A percentile compares a stretch with the other conserved stretches of the same genome.
These are phyloP conservation scores for Nasonia giraulti DNA, from an alignment of 1,140 invertebrate species.

Conservation along the genomic window DNA sequence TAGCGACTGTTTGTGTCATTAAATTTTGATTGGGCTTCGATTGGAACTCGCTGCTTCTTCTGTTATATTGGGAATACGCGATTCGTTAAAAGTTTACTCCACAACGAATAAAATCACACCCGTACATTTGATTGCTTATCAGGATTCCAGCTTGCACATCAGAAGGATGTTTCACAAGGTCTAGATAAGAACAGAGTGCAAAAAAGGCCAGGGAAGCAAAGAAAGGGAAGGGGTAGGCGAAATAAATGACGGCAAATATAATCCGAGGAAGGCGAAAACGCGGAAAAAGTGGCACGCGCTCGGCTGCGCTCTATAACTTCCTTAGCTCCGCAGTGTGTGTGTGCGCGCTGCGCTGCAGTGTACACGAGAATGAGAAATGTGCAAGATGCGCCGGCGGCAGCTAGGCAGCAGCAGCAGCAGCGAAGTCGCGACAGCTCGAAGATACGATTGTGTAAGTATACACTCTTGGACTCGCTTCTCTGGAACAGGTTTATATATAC, in stretches of 20 bases:
- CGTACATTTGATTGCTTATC: too few species aligned
- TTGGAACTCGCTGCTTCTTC: too few species aligned
- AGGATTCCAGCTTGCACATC: neutral
- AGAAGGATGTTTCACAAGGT: neutral
- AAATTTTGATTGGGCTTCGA: neutral
- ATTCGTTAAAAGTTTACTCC: too few species aligned
- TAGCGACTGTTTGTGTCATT: neutral
- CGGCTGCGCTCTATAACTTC: too few species aligned
- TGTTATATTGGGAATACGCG: too few species aligned
- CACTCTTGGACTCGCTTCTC: slow-evolving; percentile 46
- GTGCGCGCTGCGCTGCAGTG: too few species aligned
- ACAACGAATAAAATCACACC: neutral
- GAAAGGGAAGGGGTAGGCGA: neutral
- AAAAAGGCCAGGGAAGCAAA: neutral
- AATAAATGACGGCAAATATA: slow-evolving; percentile 14
- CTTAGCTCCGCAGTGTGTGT: too few species aligned
- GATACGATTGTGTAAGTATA: slow-evolving; percentile 54
- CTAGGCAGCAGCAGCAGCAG: slow-evolving; percentile 50
- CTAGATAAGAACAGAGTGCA: neutral
- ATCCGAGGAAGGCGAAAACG: slow-evolving; percentile 16
- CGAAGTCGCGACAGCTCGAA: neutral
- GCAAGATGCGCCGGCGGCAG: slow-evolving; percentile 41
- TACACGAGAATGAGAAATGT: slow-evolving; percentile 26
- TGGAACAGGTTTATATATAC: slow-evolving; percentile 54
- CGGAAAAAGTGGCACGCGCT: neutral